Evolutionary conservation across 2,113 vertebrate species (phyloP), one percentile per base, ranked within the genome.

Genomic region (Pimephales promelas): DNA sequence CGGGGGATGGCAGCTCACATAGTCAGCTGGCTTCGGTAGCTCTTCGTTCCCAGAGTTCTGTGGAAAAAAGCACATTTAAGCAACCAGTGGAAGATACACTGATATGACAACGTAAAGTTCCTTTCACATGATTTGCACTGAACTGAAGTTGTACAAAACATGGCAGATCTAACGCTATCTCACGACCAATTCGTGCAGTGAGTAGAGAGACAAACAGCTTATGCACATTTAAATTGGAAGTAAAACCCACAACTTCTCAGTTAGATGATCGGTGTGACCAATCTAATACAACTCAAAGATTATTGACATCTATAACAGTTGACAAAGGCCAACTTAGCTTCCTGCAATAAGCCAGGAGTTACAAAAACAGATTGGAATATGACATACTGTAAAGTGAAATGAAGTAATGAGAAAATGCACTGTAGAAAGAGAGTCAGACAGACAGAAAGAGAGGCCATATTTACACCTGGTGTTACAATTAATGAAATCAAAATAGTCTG

Each of bases 1-100:
- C 85, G 91, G 82, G 75, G 90, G 93, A 84, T 90, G 94, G 89
- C 90, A 91, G 91, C 87, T 96, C 94, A 96, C 93, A 93, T 94
- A 95, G 89, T 95, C 93, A 90, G 93, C 91, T 86, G 93, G 93
- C 91, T 94, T 93, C 90, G 93, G 83, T 93, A 94, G 82, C 90
- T 93, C 94, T 90, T 95, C 88, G 92, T 92, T 93, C 93, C 92
- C 93, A 93, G 94, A 92, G 93, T 94, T 95, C 96, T 96, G 93
- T 57, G 26, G 66, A 91, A 86, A 94, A 59, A 92, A 45, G 86
- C 79, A 68, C 81, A 87, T 61, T 31, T 36, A 11, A 56, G 43
- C n/a, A 79, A 52, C 4, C 10, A 18, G 13, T 43, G 26, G n/a
- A 56, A 47, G 11, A 73, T 5, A 20, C 5, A 57, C 3, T 45